These are phyloP conservation scores for Cynopterus sphinx DNA, from an alignment of 2,797 vertebrate species.

Conservation along the genomic window DNA sequence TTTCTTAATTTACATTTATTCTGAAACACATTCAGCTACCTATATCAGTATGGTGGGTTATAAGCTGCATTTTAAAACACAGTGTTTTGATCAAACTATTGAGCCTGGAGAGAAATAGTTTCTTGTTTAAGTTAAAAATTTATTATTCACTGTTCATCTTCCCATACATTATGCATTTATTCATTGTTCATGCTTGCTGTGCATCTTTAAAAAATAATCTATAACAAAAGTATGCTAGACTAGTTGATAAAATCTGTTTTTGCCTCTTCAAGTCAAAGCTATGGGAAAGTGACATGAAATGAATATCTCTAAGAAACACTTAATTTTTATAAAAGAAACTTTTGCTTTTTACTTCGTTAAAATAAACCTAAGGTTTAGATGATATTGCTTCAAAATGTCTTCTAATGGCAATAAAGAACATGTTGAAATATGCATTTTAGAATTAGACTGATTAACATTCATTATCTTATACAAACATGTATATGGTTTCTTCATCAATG, in stretches of 20 bases:
- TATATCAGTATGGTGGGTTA: conserved; percentile 67
- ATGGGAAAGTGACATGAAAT: not conserved
- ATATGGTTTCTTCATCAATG: not conserved
- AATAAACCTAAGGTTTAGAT: not conserved
- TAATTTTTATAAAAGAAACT: not conserved
- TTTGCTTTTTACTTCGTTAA: conserved; percentile 31
- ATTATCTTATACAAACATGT: not conserved
- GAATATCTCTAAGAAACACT: not conserved
- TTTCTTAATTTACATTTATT: conserved; percentile 81
- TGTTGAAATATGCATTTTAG: not conserved
- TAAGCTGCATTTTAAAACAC: conserved; percentile 77
- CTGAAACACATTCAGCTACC: conserved; percentile 68
- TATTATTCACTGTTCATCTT: conserved; percentile 68
- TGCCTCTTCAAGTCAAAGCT: not conserved
- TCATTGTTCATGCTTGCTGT: conserved; percentile 46
- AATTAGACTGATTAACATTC: not conserved
- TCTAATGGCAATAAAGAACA: not conserved
- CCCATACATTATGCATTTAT: conserved; percentile 68
- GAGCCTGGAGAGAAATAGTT: conserved; percentile 46
- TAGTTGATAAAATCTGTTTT: not conserved
- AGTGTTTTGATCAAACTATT: conserved; percentile 73
- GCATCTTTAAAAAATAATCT: conserved; percentile 59
- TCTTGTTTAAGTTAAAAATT: conserved; percentile 69
- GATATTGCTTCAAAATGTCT: not conserved
- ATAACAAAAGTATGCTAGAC: conserved; percentile 19